A percentile compares a stretch with the other conserved stretches of the same genome.
Conservation (phyloP, 1,140 invertebrate species). For the Pogonognathellus flavescens region DNA sequence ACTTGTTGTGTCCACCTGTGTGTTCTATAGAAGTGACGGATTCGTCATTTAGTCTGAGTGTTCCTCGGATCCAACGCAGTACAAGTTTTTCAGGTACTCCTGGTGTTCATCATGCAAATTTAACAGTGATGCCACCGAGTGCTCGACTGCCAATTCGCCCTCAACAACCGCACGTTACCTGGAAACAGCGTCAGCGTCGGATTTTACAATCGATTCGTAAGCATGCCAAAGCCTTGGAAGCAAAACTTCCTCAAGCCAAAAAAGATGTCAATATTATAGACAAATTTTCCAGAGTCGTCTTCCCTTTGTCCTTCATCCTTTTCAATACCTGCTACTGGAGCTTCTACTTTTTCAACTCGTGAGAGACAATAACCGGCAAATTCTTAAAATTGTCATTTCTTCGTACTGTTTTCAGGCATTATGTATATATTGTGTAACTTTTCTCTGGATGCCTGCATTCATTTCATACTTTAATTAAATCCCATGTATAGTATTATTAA, state of each 20-base stretch:
- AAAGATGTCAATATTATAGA: constrained; percentile 91
- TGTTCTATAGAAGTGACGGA: constrained; percentile 57
- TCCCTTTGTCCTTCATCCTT: constrained; percentile 92
- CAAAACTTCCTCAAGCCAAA: constrained; percentile 64
- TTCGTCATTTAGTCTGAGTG: constrained; percentile 1
- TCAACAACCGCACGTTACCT: not conserved
- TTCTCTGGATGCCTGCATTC: not conserved
- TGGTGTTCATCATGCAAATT: constrained; percentile 46
- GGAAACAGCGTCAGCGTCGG: constrained; percentile 42
- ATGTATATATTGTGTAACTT: not conserved
- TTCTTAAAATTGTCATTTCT: not conserved
- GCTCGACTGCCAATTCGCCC: not conserved
- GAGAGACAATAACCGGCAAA: not conserved
- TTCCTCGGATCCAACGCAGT: constrained; percentile 61
- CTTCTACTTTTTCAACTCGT: constrained; percentile 82
- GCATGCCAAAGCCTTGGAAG: constrained; percentile 54
- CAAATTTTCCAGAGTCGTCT: constrained; percentile 93
- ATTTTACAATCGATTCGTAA: constrained; percentile 58
- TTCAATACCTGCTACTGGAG: constrained; percentile 96
- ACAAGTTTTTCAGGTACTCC: constrained; percentile 65
- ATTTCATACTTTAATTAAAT: no score
- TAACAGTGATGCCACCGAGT: constrained; percentile 6
- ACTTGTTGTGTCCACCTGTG: constrained; percentile 2
- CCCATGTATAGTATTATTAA: no score
- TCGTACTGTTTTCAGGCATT: not conserved